A percentile compares a stretch with the other conserved stretches of the same genome.
Conservation (phyloP, 2,113 vertebrate species). For the Odocoileus hemionus region DNA sequence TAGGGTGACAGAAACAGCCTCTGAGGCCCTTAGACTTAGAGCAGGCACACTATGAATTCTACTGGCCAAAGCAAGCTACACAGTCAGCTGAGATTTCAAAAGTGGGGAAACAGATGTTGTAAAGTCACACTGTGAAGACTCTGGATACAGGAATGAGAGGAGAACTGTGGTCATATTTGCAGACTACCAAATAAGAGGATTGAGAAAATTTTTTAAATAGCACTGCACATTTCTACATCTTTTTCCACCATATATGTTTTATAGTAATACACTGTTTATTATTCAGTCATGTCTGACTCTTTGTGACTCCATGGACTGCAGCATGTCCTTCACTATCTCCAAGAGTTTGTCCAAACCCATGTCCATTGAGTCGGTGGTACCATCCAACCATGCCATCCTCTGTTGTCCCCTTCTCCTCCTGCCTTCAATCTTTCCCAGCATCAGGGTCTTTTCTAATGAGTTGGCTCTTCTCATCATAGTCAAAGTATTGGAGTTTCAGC, state of each 20-base stretch:
- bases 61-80: not conserved
- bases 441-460: not conserved
- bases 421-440: not conserved
- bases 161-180: not conserved
- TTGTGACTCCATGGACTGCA: not conserved
- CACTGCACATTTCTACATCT: not conserved
- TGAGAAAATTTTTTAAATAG: not conserved
- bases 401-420: not conserved
- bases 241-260: not conserved
- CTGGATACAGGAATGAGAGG: not conserved
- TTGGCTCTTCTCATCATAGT: not conserved
- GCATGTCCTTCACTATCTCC: not conserved
- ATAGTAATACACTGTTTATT: not conserved
- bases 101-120: not conserved
- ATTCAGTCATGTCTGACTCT: not conserved
- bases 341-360: not conserved
- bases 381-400: not conserved
- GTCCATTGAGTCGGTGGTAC: not conserved
- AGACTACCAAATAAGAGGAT: not conserved
- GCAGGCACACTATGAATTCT: not conserved
- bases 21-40: not conserved
- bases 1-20: not conserved
- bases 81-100: not conserved
- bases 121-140: not conserved
- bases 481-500: not conserved